Base-by-base conservation (phyloP, 2,797 vertebrate genomes). In the Sebastes kiyomatsui region DNA sequence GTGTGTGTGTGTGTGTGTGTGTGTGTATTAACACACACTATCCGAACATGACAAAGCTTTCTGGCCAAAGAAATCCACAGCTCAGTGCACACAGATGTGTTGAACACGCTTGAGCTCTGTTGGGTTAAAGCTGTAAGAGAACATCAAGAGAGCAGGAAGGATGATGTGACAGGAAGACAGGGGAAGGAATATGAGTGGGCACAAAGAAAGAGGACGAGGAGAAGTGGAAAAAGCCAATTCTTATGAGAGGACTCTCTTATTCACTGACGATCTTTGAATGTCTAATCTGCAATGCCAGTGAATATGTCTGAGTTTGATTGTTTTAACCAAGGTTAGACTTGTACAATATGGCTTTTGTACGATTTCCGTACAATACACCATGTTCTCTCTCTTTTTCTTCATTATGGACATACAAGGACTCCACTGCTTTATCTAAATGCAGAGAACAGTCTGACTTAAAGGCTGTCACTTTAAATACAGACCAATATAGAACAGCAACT, bases 61-160 rank as follows among this genome's bases (percentile, higher is more conserved):
- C 56, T 38, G 49, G n/a, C 16, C 18, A 28, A 46, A 7, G 12
- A 70, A 28, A 58, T 22, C 49, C 30, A 81, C 60, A 32, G 35
- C 67, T 75, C 67, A 59, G 20, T 20, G 56, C 52, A 75, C 32
- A 28, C 64, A 67, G 60, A 54, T 62, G 62, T 73, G 58, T 49
- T 69, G 23, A 78, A 33, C 18, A 68, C 4, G 4, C 42, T 62
- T 68, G 16, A 56, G 55, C 10, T 72, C 7, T 67, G 25, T 30
- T 76, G 23, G 20, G 25, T 32, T 54, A 25, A 66, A 72, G 11
- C 59, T 66, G 33, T 14, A n/a, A 9, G 16, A 56, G 12, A 67
- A 66, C 30, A 22, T 56, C 42, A 49, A 30, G 23, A 68, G 1
- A 54, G 55, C 54, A 49, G 54, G 20, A 35, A 55, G 23, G 20